Percentiles rank a stretch among this genome's conserved stretches.
Conservation (phyloP, 2,797 vertebrate genomes). For the Toxotes lorentzi region DNA sequence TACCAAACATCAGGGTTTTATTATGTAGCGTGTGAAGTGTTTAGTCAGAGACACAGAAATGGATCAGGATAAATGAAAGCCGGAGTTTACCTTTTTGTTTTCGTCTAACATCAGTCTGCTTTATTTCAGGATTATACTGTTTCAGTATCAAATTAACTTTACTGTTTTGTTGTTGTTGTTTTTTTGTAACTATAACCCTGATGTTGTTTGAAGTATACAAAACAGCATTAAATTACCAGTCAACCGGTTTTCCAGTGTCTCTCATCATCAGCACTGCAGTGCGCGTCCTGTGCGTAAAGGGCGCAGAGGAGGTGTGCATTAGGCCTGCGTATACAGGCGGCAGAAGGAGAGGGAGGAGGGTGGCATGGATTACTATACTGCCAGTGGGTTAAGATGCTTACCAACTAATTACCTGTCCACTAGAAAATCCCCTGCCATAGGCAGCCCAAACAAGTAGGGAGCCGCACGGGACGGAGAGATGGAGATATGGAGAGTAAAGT, state of each 20-base stretch:
- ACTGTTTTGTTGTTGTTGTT: not conserved
- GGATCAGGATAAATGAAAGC: not conserved
- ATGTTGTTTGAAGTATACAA: not conserved
- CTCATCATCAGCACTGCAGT: conserved; percentile 17
- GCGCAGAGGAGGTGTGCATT: conserved; percentile 60
- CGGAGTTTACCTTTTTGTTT: not conserved
- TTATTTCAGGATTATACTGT: not conserved
- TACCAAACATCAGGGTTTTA: not conserved
- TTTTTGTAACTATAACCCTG: not conserved
- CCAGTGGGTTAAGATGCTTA: conserved; percentile 86
- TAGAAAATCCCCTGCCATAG: conserved; percentile 73
- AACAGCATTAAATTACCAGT: not conserved
- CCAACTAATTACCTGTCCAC: conserved; percentile 82
- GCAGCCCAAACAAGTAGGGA: conserved; percentile 67
- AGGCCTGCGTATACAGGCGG: conserved; percentile 47
- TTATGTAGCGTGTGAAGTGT: not conserved
- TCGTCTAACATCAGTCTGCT: not conserved
- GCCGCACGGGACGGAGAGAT: conserved; percentile 33
- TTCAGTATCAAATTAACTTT: not conserved
- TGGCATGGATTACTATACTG: conserved; percentile 79
- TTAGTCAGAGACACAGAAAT: not conserved
- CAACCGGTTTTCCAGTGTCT: not conserved
- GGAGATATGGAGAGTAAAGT: conserved; percentile 26
- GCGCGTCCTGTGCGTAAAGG: conserved; percentile 67
- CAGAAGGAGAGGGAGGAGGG: conserved; percentile 71